phyloP scores from a whole-genome alignment of 2,113 vertebrate genomes.

The Xiphophorus hellerii region DNA sequence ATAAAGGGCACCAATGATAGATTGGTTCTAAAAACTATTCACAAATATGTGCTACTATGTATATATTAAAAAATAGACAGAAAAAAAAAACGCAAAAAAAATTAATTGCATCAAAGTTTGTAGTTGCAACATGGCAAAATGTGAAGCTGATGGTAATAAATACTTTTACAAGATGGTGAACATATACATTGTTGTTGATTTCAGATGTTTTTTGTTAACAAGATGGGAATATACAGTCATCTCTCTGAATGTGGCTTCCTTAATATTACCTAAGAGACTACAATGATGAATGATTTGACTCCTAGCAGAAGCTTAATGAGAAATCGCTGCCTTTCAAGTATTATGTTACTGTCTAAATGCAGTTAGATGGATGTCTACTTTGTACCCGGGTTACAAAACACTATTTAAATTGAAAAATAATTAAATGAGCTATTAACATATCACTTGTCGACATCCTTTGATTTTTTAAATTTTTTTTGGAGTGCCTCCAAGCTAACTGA shows the following conservation, averaged over 20 bases:
- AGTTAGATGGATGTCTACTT: neutral
- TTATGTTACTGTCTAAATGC: no score
- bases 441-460: neutral
- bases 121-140: neutral
- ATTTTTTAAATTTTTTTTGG: neutral
- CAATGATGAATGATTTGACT: no score
- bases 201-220: neutral
- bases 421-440: neutral
- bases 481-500: neutral
- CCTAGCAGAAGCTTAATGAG: neutral
- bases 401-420: neutral
- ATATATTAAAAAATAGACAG: no score
- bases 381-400: neutral
- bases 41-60: no score
- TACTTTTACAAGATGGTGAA: no score
- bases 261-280: no score
- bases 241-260: neutral
- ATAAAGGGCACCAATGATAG: no score
- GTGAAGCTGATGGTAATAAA: neutral
- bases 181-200: neutral
- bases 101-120: neutral
- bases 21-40: no score
- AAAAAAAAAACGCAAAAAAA: no score
- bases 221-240: neutral
- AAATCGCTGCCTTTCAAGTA: neutral